Evolutionary conservation across 2,797 vertebrate species (phyloP).

Genomic region (Rousettus madagascariensis): DNA sequence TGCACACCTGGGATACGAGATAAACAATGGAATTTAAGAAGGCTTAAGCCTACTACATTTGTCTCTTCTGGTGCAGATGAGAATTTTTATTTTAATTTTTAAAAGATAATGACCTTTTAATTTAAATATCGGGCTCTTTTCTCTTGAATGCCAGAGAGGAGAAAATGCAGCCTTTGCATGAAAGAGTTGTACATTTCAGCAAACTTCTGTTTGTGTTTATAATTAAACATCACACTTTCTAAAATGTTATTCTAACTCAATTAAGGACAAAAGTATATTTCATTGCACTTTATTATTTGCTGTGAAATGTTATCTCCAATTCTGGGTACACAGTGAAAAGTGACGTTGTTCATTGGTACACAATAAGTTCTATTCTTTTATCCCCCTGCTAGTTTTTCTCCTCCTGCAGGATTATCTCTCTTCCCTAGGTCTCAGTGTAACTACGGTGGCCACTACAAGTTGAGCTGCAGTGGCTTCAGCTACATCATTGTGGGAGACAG

Average conservation of each 20-base stretch:
- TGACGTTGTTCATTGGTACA: accelerated
- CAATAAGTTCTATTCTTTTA: accelerated
- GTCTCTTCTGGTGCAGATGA: background rate
- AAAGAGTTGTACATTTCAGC: background rate
- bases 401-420: background rate
- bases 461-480: accelerated
- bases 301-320: background rate
- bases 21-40: background rate
- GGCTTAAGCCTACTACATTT: background rate
- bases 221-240: slow-evolving; percentile 20
- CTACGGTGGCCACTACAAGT: background rate
- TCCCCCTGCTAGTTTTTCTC: background rate
- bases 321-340: background rate
- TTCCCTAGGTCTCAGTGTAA: background rate
- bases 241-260: background rate
- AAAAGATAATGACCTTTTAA: slow-evolving; percentile 49
- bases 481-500: background rate
- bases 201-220: background rate
- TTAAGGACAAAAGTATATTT: background rate
- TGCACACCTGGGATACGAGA: background rate
- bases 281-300: background rate
- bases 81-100: slow-evolving; percentile 33
- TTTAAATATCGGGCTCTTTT: slow-evolving; percentile 45
- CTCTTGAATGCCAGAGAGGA: background rate
- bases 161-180: background rate